Evolutionary conservation across 2,113 vertebrate genomes (phyloP), one percentile per base, ranked within the genome.

Genomic region (Pithys albifrons): DNA sequence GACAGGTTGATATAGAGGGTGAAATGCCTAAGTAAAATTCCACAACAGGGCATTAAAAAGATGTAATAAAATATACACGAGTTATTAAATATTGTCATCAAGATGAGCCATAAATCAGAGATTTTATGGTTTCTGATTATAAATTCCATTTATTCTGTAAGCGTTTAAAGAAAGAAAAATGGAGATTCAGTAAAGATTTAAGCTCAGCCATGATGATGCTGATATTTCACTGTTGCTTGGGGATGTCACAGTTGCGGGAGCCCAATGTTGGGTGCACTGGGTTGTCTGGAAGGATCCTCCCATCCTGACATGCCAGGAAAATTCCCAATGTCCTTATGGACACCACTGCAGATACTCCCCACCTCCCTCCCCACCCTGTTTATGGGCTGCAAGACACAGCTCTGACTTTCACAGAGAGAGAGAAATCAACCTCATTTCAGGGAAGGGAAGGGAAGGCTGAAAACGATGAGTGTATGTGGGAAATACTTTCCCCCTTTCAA

Each of bases 31-130:
- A 95, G 89, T 96, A 96, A 95, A 96, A 97, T 96, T 96, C 89
- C 91, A 97, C 95, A 96, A 93, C 91, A 96, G 92, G 85, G 84
- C 83, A 96, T 97, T 94, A 96, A 95, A 93, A 93, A 96, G 96
- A 95, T 84, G 91, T 89, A 72, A 95, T 95, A 96, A 97, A 98
- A 97, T 96, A 97, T 94, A 95, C 72, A 94, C 19, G 61, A 97
- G 89, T 96, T 97, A 96, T 96, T 98, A 98, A 98, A 98, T 97
- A 96, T 91, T 96, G 81, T 97, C 94, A 96, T 97, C 97, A 97
- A 95, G 96, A 95, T 84, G 94, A 98, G 89, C 88, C 91, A 97
- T 97, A 97, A 98, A 97, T 98, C 96, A 97, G 97, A n/a, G 72
- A 31, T 92, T 97, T 98, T 97, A 98, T 97, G 90, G 95, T 87